Evolutionary conservation across 2,888 invertebrate genomes (phyloP).

Genomic region (Caenorhabditis virilis): DNA sequence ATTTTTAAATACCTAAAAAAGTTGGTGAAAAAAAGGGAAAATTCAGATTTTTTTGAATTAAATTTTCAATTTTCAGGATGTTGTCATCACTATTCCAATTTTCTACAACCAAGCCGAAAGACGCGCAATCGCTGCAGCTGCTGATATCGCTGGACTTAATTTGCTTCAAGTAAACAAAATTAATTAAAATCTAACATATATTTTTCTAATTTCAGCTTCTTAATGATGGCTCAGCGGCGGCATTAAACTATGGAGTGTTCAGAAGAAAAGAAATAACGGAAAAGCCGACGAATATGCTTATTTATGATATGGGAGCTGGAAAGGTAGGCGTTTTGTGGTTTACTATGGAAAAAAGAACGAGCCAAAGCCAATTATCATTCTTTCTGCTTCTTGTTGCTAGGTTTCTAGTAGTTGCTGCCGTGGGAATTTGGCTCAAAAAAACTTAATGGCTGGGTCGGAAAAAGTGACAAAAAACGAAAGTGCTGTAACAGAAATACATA

Average conservation of each 20-base stretch:
- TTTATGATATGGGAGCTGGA: constrained; percentile 97
- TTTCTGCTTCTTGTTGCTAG: too few species aligned
- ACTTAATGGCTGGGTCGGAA: too few species aligned
- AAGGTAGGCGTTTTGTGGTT: constrained; percentile 71
- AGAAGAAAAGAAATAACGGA: constrained; percentile 77
- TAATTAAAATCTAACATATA: neutral
- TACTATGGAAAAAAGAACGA: too few species aligned
- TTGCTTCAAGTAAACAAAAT: constrained; percentile 69
- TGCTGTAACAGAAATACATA: too few species aligned
- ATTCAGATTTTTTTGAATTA: too few species aligned
- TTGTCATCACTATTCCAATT: constrained; percentile 91
- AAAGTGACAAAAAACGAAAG: too few species aligned
- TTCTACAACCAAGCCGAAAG: constrained; percentile 96
- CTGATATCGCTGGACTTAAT: constrained; percentile 87
- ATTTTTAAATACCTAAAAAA: too few species aligned
- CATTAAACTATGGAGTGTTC: constrained; percentile 95
- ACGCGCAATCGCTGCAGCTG: constrained; percentile 83
- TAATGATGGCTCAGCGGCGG: constrained; percentile 93
- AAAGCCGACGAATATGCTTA: constrained; percentile 75
- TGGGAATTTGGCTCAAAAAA: too few species aligned
- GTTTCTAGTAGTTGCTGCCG: too few species aligned
- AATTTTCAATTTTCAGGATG: constrained; percentile 75
- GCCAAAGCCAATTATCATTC: too few species aligned
- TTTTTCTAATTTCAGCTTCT: constrained; percentile 78
- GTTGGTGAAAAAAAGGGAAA: too few species aligned